phyloP scores from a whole-genome alignment of 2,113 vertebrate species.

The Burhinus bistriatus region DNA sequence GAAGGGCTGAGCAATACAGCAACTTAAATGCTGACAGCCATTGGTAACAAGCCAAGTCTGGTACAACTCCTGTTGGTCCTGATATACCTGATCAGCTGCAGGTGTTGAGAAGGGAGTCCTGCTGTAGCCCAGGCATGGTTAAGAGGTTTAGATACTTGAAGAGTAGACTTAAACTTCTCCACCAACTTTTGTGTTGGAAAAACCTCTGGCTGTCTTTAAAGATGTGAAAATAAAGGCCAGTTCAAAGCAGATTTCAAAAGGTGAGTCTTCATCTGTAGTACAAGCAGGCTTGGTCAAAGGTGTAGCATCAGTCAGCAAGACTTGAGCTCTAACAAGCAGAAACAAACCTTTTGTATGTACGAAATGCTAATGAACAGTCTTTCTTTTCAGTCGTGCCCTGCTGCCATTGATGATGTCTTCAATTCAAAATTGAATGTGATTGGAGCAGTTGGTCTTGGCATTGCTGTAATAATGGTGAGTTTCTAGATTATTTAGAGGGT shows the following conservation, averaged over 20 bases:
- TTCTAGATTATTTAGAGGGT: neutral
- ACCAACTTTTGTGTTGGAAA: neutral
- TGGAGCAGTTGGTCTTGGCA: slow-evolving; percentile 84
- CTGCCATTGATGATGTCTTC: slow-evolving; percentile 83
- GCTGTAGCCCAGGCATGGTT: neutral
- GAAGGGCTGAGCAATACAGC: neutral
- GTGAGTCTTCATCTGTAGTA: neutral
- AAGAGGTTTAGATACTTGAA: neutral
- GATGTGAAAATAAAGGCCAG: neutral
- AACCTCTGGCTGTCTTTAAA: neutral
- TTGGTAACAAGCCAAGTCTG: neutral
- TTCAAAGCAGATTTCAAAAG: neutral
- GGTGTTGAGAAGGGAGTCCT: neutral
- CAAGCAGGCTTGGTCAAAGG: neutral
- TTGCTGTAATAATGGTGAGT: slow-evolving; percentile 89
- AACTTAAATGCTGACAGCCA: neutral
- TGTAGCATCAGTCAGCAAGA: neutral
- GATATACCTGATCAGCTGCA: neutral
- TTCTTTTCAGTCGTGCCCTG: slow-evolving; percentile 79
- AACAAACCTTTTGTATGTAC: neutral
- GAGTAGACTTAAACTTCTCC: neutral
- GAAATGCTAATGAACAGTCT: neutral
- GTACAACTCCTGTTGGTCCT: neutral
- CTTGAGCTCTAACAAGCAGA: neutral
- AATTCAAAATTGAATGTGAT: slow-evolving; percentile 88